Evolutionary conservation across 2,113 vertebrate species (phyloP), one percentile per base, ranked within the genome.

Genomic region (Oceanodroma tethys): DNA sequence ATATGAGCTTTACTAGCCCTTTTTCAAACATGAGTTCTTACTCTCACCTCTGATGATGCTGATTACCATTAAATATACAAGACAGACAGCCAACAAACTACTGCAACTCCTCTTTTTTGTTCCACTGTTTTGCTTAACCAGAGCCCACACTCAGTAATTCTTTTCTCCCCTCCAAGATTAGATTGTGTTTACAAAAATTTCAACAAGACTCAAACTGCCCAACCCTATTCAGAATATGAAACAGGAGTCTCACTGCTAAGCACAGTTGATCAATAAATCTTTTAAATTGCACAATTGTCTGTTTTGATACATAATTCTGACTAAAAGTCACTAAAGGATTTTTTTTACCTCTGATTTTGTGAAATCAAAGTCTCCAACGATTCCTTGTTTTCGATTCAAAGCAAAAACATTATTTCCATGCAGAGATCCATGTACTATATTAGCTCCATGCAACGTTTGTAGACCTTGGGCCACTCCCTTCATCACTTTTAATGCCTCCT

Each of bases 351-450:
- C 97, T 81, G 98, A 96, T 97, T 97, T 98, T 4, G 98, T 99
- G 96, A 99, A 98, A 94, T 99, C 98, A 84, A 98, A 98, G 84
- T 99, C 99, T 95, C 98, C 99, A 90, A 99, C 96, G 6, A 99
- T 95, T 95, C 98, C 99, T 80, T 94, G 97, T 78, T 98, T 95
- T 80, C 98, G 97, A 62, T 98, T 98, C 84, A 99, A 85, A 94
- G 97, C 99, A 97, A 99, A 99, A n/a, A 99, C 85, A 18, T 99
- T 99, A 90, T 97, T 98, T 83, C 98, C 97, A 93, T 99, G 98
- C 53, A 99, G 94, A 38, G 98, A 98, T 81, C 98, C 98, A 78
- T 99, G 98, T 68, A 98, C 95, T 74, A 99, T 98, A 65, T 91
- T 66, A 48, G 97, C 98, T 62, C 89, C 93, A 58, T 99, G 98